Base-by-base conservation (phyloP, 1,140 invertebrate species). In the Drosophila sucinea region DNA sequence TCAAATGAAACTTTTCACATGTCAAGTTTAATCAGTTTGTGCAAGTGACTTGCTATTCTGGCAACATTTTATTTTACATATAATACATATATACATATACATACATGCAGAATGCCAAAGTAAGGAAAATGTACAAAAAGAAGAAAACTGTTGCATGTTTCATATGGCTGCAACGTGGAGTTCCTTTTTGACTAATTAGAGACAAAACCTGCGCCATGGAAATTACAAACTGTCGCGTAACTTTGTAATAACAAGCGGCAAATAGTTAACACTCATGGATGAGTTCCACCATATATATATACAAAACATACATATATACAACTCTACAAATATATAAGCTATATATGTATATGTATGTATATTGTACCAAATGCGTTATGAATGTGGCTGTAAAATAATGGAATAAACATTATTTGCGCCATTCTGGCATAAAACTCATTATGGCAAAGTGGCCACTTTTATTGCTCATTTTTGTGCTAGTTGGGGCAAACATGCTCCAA, bases 1-100 rank as follows among this genome's bases (percentile, higher is more conserved):
- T 27, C 44, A 51, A 27, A 23, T 10, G 25, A 51, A n/a, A 51
- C 23, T 51, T 51, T 51, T 51, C 23, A 27, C 44, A 51, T 51
- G 44, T 51, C 47, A 79, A 66, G 69, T 87, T 82, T 86, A 87
- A 86, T 83, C 70, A 89, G 84, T 80, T 79, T 25, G 23, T 51
- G 73, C n/a, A 33, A 17, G 73, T 86, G 79, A 71, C 69, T 77
- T 79, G 69, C 61, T 70, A 77, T 71, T 87, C 79, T 79, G 87
- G 64, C 61, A 83, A 55, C 79, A 51, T 51, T 51, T 27, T 51
- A n/a, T 71, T 79, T 86, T 83, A 82, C 82, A 87, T 73, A 86
- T 72, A 82, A 79, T 87, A 65, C 7, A 51, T 27, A 58, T 17
- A 17, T 17, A 17, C 17, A 17, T 17, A 17, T 17, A 17, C 17